Conservation (phyloP, 2,797 vertebrate species). For the Typhlichthys subterraneus region DNA sequence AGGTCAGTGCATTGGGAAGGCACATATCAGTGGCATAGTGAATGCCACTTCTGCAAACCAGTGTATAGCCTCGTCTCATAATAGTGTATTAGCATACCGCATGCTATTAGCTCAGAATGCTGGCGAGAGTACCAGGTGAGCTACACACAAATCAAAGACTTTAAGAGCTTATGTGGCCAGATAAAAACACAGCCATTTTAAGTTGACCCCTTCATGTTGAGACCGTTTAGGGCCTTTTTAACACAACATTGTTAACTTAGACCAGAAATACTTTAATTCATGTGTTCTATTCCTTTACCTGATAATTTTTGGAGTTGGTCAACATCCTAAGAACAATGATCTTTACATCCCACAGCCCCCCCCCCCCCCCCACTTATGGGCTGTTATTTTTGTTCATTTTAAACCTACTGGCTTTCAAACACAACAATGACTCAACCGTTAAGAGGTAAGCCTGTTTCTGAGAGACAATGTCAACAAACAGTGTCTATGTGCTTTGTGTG, state of each 20-base stretch:
- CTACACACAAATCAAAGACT: constrained; percentile 35
- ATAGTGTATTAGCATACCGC: constrained; percentile 37
- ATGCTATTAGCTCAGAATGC: constrained; percentile 24
- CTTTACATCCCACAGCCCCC: constrained; percentile 44
- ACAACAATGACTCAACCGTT: constrained; percentile 43
- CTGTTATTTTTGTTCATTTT: constrained; percentile 25
- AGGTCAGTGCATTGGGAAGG: constrained; percentile 73
- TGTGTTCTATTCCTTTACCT: neutral
- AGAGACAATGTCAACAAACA: constrained; percentile 37
- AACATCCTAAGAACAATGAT: constrained; percentile 30
- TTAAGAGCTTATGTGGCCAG: constrained; percentile 50
- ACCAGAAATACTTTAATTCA: neutral
- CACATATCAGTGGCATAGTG: constrained; percentile 55
- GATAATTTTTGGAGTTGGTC: constrained; percentile 41
- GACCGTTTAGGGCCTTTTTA: constrained; percentile 1
- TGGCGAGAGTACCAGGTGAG: constrained; percentile 35
- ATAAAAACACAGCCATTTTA: constrained; percentile 25
- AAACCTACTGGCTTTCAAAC: constrained; percentile 70
- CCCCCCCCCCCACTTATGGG: constrained; percentile 52
- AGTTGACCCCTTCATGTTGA: constrained; percentile 21
- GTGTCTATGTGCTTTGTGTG: constrained; percentile 47
- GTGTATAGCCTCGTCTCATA: constrained; percentile 69
- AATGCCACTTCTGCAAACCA: constrained; percentile 73
- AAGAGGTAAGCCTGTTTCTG: constrained; percentile 60
- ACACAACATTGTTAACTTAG: neutral